Base-by-base conservation (phyloP, 2,888 invertebrate species). In the Erebia palarica region DNA sequence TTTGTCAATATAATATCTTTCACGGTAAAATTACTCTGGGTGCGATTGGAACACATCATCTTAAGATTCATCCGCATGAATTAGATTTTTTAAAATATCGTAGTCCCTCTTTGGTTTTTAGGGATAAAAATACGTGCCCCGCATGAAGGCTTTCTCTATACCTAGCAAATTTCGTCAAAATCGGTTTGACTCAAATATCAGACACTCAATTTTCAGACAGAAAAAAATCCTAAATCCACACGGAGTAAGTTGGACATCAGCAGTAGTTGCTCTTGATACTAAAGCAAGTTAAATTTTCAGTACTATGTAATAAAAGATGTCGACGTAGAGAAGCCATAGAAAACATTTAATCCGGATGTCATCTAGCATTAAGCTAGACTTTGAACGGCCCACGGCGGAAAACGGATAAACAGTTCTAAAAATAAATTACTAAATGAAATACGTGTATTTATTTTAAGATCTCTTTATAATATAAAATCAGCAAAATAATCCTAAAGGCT, bases 301-400 rank as follows among this genome's bases (percentile, higher is more conserved):
- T 27, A 63, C 63, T 14, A 18, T 18, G n/a, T 49, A 63, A 63
- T 63, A 21, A 63, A 63, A 16, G 18, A 49, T 49, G 47, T 14
- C 21, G 63, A 21, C 49, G 11, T 27, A 63, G 21, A 21, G 63
- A 63, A 63, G 63, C 63, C 63, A 13, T 63, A 63, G 5, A 5
- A 47, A 61, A 7, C 3, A 16, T 42, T 47, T 63, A 47, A 63
- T 63, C 63, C 63, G 63, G 8, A 14, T 63, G 63, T 49, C 49
- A 63, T 63, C 47, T 47, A 63, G 49, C 49, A 63, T 49, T 49
- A 63, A 16, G 18, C 18, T 18, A 42, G 3, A 47, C 14, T 47
- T 61, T 61, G 42, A 61, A 44, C 61, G 8, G 47, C 61, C n/a
- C 44, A 60, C 16, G 47, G 18, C 14, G 49, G 47, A 13, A 18